phyloP scores from a whole-genome alignment of 2,797 vertebrate species.

The Ctenopoma kingsleyae region DNA sequence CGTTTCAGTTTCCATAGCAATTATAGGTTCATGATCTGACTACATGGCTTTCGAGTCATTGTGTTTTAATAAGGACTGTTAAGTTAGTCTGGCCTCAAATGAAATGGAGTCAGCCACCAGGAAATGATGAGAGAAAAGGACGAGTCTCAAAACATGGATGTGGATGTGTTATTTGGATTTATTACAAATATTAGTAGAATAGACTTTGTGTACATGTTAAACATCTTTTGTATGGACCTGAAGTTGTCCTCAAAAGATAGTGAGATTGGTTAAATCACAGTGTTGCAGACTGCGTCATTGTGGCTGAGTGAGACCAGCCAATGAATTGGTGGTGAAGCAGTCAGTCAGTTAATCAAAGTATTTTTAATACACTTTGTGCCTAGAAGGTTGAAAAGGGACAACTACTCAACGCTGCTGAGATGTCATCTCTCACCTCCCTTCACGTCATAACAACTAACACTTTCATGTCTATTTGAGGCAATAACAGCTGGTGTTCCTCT shows the following conservation, averaged over 20 bases:
- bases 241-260: not conserved
- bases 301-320: not conserved
- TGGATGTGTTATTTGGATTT: not conserved
- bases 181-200: not conserved
- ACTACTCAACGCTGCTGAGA: not conserved
- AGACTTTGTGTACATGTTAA: not conserved
- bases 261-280: not conserved
- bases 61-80: slow-evolving; percentile 64
- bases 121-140: slow-evolving; percentile 27
- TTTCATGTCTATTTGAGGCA: slow-evolving; percentile 7
- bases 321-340: not conserved
- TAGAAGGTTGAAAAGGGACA: not conserved
- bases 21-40: slow-evolving; percentile 72
- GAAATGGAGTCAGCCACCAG: slow-evolving; percentile 42
- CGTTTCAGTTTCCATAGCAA: slow-evolving; percentile 62
- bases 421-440: slow-evolving; percentile 1
- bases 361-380: not conserved
- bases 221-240: not conserved
- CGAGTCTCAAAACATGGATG: not conserved
- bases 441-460: not conserved
- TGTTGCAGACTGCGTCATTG: not conserved
- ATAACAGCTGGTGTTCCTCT: not conserved
- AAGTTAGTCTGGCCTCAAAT: slow-evolving; percentile 58
- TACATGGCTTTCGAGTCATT: slow-evolving; percentile 70
- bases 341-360: not conserved